Evolutionary conservation across 2,797 vertebrate species (phyloP).

Genomic region (Cossypha caffra): DNA sequence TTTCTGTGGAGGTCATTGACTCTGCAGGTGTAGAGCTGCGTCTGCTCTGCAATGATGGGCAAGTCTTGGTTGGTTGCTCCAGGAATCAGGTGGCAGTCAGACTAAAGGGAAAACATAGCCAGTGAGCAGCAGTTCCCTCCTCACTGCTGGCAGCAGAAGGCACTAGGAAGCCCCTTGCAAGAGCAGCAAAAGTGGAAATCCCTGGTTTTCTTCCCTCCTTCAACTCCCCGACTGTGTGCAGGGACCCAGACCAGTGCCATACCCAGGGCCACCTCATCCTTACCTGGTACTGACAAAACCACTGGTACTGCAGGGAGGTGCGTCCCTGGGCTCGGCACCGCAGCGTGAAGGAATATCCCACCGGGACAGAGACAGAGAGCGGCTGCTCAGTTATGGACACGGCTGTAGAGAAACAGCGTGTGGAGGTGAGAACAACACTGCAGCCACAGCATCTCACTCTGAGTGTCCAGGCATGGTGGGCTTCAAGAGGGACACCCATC

Average conservation of each 20-base stretch:
- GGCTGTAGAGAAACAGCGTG: conserved; percentile 55
- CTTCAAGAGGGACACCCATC: neutral
- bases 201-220: neutral
- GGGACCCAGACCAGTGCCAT: neutral
- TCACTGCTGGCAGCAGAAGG: neutral
- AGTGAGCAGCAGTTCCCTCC: neutral
- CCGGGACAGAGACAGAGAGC: conserved; percentile 78
- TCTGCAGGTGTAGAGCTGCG: conserved; percentile 81
- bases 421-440: neutral
- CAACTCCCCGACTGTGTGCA: rapidly evolving
- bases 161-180: neutral
- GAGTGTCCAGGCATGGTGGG: rapidly evolving
- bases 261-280: neutral
- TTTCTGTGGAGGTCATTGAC: conserved; percentile 79
- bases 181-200: neutral
- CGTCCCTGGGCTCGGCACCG: conserved; percentile 79
- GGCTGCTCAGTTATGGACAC: conserved; percentile 83
- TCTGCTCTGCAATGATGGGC: conserved; percentile 72
- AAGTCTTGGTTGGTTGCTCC: conserved; percentile 79
- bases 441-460: rapidly evolving
- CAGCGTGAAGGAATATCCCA: conserved; percentile 77
- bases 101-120: conserved; percentile 10
- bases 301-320: conserved; percentile 81
- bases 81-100: conserved; percentile 61
- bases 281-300: conserved; percentile 84